Base-by-base conservation (phyloP, 2,113 vertebrate genomes). In the Alligator sinensis region DNA sequence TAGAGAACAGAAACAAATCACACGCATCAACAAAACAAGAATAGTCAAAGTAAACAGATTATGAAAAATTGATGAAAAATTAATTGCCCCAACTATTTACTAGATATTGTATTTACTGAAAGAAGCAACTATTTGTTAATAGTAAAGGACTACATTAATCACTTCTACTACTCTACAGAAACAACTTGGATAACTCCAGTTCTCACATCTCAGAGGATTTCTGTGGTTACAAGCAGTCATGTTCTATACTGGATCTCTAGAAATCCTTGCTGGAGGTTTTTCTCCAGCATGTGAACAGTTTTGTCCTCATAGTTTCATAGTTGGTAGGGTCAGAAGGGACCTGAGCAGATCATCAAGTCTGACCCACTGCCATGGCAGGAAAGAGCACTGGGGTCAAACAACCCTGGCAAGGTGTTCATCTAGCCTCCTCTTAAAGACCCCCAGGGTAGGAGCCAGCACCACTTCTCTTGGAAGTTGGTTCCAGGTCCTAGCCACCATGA, bases 11-110 rank as follows among this genome's bases (percentile, higher is more conserved):
- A 92, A 94, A 84, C 13, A 91, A 74, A 84, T 74, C 24, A 9
- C 21, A 77, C 24, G 7, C 0, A 95, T 77, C 1, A 95, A 79
- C 24, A 79, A 61, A 79, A 89, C 17, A 82, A 94, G 89, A 10
- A 57, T 7, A 15, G n/a, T 87, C 3, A 77, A 94, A 93, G 89
- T 16, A 74, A 92, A 86, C 64, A 24, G 13, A 22, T 87, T 63
- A 12, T 55, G 88, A 47, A 75, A 61, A 92, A 16, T 64, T 58
- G 90, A 58, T 83, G 70, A 68, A 94, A 90, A 84, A 91, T 30
- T 47, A 91, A 60, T 61, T 63, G 25, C 57, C 81, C 10, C 82
- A 55, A 64, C 86, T 82, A 89, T 80, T 59, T 16, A 82, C 2
- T 72, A 61, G 47, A 55, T 77, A 9, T 15, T 9, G 47, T 47